Base-by-base conservation (phyloP, 2,797 vertebrate genomes). In the Scleropages formosus region DNA sequence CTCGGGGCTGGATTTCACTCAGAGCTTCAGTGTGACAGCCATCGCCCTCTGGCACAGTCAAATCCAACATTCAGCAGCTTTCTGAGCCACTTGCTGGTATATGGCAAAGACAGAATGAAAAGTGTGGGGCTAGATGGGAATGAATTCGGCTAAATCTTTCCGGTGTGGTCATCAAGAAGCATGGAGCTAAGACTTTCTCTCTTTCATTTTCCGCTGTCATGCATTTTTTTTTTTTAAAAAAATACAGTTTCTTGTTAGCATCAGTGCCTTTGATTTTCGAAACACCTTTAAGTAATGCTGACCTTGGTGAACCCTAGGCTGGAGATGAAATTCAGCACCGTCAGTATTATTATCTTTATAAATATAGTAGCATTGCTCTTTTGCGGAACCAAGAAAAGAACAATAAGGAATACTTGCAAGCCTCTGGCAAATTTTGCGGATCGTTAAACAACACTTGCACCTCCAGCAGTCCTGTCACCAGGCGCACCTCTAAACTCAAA, bases 21-120 rank as follows among this genome's bases (percentile, higher is more conserved):
- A 4, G 16, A 77, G 75, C 75, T 77, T 77, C 77, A 62, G 70
- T 77, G 70, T 73, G 62, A 66, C 76, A 72, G 62, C 62, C 59
- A 47, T 70, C 59, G 39, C 70, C 31, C 49, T 47, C 27, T 65
- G 39, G 76, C 76, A 66, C 70, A 39, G 53, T 22, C 56, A 44
- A 67, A 67, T 63, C 49, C 26, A 56, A 39, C 62, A 59, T 67
- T 73, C 27, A 49, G 76, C 15, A 60, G 63, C 70, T 73, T 77
- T 60, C 56, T 31, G 26, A 67, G 49, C n/a, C 13, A n/a, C 16
- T 51, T 15, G 15, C 26, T 67, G 53, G 27, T 51, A 59, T n/a
- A 72, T 66, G 7, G 22, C 31, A 26, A 11, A 56, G 22, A 22
- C 20, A 11, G 31, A 13, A 53, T 9, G 12, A n/a, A 13, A 58